Conservation (phyloP, 2,113 vertebrate genomes). For the Isurus oxyrinchus region DNA sequence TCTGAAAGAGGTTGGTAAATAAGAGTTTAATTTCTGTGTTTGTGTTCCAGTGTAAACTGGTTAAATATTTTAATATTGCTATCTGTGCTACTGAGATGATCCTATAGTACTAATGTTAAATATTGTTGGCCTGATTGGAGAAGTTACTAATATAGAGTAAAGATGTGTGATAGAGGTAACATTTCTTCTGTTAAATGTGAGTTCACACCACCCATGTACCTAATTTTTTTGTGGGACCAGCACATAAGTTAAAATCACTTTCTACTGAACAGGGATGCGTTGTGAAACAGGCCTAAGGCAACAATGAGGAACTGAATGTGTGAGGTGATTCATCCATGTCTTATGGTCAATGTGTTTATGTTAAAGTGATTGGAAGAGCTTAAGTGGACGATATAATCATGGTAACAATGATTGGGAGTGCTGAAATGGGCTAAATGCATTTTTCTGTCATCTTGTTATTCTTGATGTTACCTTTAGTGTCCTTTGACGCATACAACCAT, state of each 20-base stretch:
- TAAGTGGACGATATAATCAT: not conserved
- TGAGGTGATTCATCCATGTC: not conserved
- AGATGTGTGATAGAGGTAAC: not conserved
- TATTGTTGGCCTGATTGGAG: not conserved
- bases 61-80: not conserved
- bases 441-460: not conserved
- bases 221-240: not conserved
- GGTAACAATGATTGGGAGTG: not conserved
- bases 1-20: constrained; percentile 77
- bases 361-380: not conserved
- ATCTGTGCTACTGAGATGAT: not conserved
- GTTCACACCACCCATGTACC: not conserved
- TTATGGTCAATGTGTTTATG: not conserved
- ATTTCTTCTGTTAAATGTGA: not conserved
- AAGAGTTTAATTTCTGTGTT: not conserved
- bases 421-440: not conserved
- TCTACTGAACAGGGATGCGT: not conserved
- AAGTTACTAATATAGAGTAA: not conserved
- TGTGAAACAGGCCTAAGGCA: not conserved
- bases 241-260: not conserved
- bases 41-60: not conserved
- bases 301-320: not conserved
- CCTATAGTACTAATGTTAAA: not conserved
- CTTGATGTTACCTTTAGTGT: not conserved
- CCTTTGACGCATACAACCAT: no score